phyloP scores from a whole-genome alignment of 2,888 invertebrate species.

The Zygothrica quintamaculata region DNA sequence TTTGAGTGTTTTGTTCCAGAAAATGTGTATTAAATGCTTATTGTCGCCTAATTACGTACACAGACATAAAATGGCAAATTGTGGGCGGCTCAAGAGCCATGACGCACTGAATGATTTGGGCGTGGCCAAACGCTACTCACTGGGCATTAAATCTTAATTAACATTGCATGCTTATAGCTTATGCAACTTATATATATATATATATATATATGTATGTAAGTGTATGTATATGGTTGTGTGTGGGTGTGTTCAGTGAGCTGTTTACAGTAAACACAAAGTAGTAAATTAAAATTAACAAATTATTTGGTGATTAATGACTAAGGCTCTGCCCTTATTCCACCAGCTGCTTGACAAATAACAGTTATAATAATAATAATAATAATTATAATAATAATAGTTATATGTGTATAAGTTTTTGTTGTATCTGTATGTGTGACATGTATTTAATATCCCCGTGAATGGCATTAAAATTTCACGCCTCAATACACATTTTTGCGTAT shows the following conservation, averaged over 20 bases:
- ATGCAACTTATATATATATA: no score
- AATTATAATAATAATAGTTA: no score
- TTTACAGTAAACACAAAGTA: slow-evolving; percentile 49
- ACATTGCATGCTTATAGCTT: slow-evolving; percentile 49
- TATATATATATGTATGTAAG: neutral
- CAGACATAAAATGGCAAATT: slow-evolving; percentile 45
- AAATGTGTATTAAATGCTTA: slow-evolving; percentile 81
- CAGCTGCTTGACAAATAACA: slow-evolving; percentile 42
- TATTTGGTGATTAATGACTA: slow-evolving; percentile 76
- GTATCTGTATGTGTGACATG: slow-evolving; percentile 22
- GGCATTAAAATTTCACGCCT: slow-evolving; percentile 38
- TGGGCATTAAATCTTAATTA: slow-evolving; percentile 79
- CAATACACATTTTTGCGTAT: slow-evolving; percentile 36
- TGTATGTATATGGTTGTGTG: slow-evolving; percentile 12
- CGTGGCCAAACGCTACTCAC: slow-evolving; percentile 31
- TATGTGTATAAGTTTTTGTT: no score
- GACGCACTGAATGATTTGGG: slow-evolving; percentile 29
- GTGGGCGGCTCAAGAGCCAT: slow-evolving; percentile 23
- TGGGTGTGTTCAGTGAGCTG: slow-evolving; percentile 46
- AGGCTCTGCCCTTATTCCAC: no score
- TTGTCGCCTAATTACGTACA: slow-evolving; percentile 79
- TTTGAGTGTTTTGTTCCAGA: slow-evolving; percentile 37
- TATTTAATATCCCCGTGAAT: slow-evolving; percentile 9
- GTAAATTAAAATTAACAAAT: slow-evolving; percentile 78
- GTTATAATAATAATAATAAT: no score